Conservation (phyloP, 2,797 vertebrate genomes). For the Bovichtus diacanthus region DNA sequence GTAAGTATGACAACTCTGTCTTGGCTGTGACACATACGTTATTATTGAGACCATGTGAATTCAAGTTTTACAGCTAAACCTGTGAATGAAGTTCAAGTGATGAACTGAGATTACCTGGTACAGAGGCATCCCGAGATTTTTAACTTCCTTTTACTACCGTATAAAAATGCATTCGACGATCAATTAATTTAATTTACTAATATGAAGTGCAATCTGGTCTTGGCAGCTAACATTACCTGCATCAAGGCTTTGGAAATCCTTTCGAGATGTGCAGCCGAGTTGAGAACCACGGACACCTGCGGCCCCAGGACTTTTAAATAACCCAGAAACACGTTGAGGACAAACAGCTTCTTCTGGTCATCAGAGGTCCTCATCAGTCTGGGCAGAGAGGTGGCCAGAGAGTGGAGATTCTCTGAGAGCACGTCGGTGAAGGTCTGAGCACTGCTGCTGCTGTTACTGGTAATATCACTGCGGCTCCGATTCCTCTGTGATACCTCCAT, state of each 20-base stretch:
- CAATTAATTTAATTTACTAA: not conserved
- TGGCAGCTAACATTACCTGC: conserved; percentile 76
- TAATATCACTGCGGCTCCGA: conserved; percentile 54
- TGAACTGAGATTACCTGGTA: not conserved
- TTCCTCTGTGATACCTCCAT: conserved; percentile 79
- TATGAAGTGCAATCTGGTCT: not conserved
- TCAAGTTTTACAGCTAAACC: not conserved
- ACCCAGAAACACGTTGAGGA: conserved; percentile 90
- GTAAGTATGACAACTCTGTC: too few species aligned
- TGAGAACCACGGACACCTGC: conserved; percentile 86
- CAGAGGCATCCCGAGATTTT: not conserved
- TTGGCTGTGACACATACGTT: too few species aligned
- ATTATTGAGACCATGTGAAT: too few species aligned
- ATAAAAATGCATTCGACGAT: not conserved
- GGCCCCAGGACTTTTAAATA: conserved; percentile 94
- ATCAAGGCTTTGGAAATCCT: conserved; percentile 92
- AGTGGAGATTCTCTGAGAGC: conserved; percentile 93
- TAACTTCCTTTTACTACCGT: not conserved
- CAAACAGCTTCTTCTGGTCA: conserved; percentile 90
- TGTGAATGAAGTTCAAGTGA: not conserved
- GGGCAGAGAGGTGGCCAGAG: conserved; percentile 90
- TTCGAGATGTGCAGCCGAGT: conserved; percentile 88
- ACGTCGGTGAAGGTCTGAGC: conserved; percentile 86
- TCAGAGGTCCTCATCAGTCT: conserved; percentile 93
- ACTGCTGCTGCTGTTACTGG: conserved; percentile 41